These are phyloP conservation scores for Perognathus longimembris DNA, from an alignment of 2,113 vertebrate species.

Conservation along the genomic window DNA sequence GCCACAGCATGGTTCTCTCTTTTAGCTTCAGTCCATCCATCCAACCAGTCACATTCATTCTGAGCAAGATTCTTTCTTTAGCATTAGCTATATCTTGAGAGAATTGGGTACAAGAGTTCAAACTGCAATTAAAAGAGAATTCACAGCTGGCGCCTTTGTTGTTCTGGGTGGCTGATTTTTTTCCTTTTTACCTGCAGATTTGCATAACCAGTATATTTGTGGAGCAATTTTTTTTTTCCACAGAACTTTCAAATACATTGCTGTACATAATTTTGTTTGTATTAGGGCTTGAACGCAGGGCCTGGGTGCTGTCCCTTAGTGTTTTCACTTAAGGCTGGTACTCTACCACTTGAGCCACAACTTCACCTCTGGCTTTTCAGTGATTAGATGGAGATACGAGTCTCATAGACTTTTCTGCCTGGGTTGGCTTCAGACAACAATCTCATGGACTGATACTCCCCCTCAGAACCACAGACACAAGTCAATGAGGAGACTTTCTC, in stretches of 20 bases:
- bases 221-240: slow-evolving; percentile 17
- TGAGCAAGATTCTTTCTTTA: slow-evolving; percentile 45
- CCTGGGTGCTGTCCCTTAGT: no score
- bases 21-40: neutral
- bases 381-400: no score
- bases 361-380: no score
- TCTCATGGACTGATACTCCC: neutral
- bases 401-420: no score
- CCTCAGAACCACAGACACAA: neutral
- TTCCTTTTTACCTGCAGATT: slow-evolving; percentile 49
- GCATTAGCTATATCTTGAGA: neutral
- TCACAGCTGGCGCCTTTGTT: slow-evolving; percentile 54
- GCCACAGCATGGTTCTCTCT: neutral
- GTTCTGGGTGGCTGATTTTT: neutral
- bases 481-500: slow-evolving; percentile 57
- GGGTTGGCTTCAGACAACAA: neutral
- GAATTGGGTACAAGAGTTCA: slow-evolving; percentile 42
- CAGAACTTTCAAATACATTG: slow-evolving; percentile 11
- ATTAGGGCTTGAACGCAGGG: no score
- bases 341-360: no score
- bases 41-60: neutral
- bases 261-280: slow-evolving; percentile 7
- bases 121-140: slow-evolving; percentile 30
- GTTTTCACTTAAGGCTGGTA: no score
- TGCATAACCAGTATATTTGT: neutral